phyloP scores from a whole-genome alignment of 1,140 invertebrate species.

The Harpegnathos saltator region DNA sequence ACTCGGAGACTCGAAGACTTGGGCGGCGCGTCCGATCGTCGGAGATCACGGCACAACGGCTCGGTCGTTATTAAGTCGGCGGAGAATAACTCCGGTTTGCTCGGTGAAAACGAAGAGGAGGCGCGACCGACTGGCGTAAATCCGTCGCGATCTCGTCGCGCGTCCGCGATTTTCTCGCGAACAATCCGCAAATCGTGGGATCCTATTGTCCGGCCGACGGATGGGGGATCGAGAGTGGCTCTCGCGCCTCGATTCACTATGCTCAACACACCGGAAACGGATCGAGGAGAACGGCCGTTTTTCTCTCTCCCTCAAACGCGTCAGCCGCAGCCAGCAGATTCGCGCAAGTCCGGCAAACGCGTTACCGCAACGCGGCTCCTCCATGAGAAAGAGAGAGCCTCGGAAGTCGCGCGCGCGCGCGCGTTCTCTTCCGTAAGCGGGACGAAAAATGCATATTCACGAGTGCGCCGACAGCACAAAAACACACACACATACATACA shows the following conservation, averaged over 20 bases:
- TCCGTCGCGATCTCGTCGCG: constrained; percentile 44
- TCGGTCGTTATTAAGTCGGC: constrained; percentile 44
- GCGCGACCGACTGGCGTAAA: constrained; percentile 23
- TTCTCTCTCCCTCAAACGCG: constrained; percentile 9
- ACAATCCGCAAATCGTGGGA: constrained; percentile 50
- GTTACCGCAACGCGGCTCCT: background rate
- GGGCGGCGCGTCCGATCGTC: too few relatives aligned
- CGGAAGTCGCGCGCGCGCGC: constrained; percentile 9
- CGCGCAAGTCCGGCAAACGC: background rate
- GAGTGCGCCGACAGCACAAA: constrained; percentile 35
- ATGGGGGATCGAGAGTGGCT: constrained; percentile 17
- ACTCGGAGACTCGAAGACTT: too few relatives aligned
- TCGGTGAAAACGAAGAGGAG: background rate
- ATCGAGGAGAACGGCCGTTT: background rate
- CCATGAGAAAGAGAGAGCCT: background rate
- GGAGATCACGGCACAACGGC: too few relatives aligned
- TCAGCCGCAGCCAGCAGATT: background rate
- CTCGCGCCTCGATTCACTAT: constrained; percentile 40
- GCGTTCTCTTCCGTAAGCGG: constrained; percentile 6
- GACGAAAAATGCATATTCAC: constrained; percentile 77
- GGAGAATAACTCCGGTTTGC: constrained; percentile 47
- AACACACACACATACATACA: too few relatives aligned
- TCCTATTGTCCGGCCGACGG: constrained; percentile 22
- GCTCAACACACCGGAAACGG: constrained; percentile 33
- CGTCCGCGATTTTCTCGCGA: constrained; percentile 41